Percentiles rank a stretch among this genome's conserved stretches.
phyloP scores from a whole-genome alignment of 2,888 invertebrate genomes.

The Trilocha varians region DNA sequence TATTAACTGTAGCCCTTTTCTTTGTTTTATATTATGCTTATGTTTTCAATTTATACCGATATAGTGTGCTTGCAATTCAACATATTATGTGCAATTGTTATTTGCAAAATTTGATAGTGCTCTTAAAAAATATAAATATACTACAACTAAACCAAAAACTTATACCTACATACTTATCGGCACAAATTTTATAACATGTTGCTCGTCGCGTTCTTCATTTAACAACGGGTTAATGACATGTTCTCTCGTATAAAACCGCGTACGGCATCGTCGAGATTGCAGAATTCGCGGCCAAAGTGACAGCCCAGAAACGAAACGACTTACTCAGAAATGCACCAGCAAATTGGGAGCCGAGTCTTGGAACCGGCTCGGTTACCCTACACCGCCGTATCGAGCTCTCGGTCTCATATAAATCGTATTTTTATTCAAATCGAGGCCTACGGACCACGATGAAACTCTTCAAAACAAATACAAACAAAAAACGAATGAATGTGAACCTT shows the following conservation, averaged over 20 bases:
- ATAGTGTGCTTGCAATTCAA: no score
- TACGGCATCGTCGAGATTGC: slow-evolving; percentile 47
- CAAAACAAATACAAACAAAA: slow-evolving; percentile 61
- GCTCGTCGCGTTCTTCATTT: no score
- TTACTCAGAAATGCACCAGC: slow-evolving; percentile 70
- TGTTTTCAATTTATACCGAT: no score
- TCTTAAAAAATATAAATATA: no score
- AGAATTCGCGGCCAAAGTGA: slow-evolving; percentile 68
- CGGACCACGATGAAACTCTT: slow-evolving; percentile 65
- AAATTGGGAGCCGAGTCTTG: slow-evolving; percentile 63
- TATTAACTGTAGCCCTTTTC: no score
- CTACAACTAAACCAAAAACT: no score
- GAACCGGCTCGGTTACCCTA: slow-evolving; percentile 66
- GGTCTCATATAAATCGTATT: slow-evolving; percentile 72
- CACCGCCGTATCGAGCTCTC: slow-evolving; percentile 58
- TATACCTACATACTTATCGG: no score
- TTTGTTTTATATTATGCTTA: no score
- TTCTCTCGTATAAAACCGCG: slow-evolving; percentile 2
- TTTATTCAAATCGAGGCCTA: slow-evolving; percentile 70
- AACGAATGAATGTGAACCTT: slow-evolving; percentile 32
- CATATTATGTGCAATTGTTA: no score
- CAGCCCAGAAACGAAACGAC: slow-evolving; percentile 73
- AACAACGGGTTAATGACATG: no score
- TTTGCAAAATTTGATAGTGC: no score
- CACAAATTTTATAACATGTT: no score